Evolutionary conservation across 1,140 invertebrate genomes (phyloP), one percentile per base, ranked within the genome.

Genomic region (Limonius californicus): DNA sequence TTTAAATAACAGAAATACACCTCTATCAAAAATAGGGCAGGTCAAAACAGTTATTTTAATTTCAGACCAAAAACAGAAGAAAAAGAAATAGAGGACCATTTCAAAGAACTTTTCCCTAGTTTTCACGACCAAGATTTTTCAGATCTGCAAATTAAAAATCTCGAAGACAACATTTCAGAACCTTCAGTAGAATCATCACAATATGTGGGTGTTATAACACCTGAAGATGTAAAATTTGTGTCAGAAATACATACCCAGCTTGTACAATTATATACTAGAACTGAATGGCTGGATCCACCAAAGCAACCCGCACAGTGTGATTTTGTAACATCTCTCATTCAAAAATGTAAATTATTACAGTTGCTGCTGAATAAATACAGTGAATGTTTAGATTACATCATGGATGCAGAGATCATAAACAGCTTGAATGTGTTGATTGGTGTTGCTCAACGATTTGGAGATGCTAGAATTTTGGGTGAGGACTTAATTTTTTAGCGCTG

Each of bases 61-160:
- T 27, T 9, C 23, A 57, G 30, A 19, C 11, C 15, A 21, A 78
- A 85, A 71, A 84, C 86, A 4, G 92, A 95, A 64, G 91, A 95
- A 43, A 85, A 91, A 63, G 82, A 86, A 60, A 83, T 87, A 0
- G 77, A 85, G 42, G 72, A 81, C 19, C 90, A 94, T 70, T 84
- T 96, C 8, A 77, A 79, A 55, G 75, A 85, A 70, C 79, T 89
- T 62, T 97, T 97, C 69, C 94, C 94, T 0, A 86, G 85, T 0
- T 88, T 85, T 71, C 79, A 85, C 1, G 83, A 90, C 35, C 70
- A 78, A 39, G 89, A 90, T 72, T 91, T 88, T 73, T 75, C 77
- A 0, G 87, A 89, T 64, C 82, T 86, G 15, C 50, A 59, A 50
- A 21, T 30, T 63, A 18, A 21, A 23, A 20, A 2, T 23, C 15